Conservation (phyloP, 2,888 invertebrate genomes). For the Hesperia comma region DNA sequence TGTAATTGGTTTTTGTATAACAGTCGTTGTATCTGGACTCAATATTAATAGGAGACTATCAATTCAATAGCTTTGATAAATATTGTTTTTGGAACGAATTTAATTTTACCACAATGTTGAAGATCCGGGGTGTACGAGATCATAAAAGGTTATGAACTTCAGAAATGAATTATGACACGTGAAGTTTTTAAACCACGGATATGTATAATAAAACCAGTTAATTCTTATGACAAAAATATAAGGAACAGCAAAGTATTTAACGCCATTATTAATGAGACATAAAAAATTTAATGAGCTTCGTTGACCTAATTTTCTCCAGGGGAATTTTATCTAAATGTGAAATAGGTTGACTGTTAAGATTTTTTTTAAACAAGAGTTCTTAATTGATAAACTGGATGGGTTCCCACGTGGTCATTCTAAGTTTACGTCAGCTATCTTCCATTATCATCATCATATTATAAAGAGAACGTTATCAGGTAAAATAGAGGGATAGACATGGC, state of each 20-base stretch:
- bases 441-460: no score
- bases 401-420: no score
- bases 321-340: background rate
- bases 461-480: no score
- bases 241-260: no score
- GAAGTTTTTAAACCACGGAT: background rate
- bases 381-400: no score
- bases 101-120: slow-evolving; percentile 23
- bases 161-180: background rate
- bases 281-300: background rate
- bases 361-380: no score
- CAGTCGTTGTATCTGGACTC: slow-evolving; percentile 25
- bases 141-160: background rate
- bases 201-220: background rate
- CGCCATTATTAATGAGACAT: no score
- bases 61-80: slow-evolving; percentile 20
- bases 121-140: background rate
- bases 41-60: slow-evolving; percentile 31
- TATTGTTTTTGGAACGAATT: slow-evolving; percentile 14
- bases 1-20: slow-evolving; percentile 42
- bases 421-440: no score
- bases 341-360: background rate
- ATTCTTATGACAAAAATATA: background rate
- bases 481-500: no score
- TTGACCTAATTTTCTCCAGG: background rate